phyloP scores from a whole-genome alignment of 2,888 invertebrate species.

The Plagiodera versicolora region DNA sequence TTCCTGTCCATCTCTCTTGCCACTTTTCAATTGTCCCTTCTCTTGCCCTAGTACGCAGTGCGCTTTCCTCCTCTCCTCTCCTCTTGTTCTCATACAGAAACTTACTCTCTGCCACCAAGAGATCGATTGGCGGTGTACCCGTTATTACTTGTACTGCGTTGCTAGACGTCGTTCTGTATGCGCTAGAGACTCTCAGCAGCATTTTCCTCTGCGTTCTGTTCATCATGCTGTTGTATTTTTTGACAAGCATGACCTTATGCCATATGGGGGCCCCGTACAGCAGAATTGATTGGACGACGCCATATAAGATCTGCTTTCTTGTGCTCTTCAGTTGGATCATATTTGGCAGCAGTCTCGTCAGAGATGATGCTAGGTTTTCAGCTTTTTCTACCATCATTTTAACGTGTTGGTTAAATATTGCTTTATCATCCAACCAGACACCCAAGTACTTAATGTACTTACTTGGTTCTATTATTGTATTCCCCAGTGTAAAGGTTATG shows the following conservation, averaged over 20 bases:
- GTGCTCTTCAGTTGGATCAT: neutral
- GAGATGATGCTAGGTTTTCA: neutral
- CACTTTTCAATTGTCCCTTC: neutral
- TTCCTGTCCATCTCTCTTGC: neutral
- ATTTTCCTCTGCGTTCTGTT: conserved; percentile 10
- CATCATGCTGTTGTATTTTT: conserved; percentile 12
- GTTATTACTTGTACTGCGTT: conserved; percentile 17
- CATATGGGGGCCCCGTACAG: conserved; percentile 24
- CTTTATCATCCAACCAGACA: neutral
- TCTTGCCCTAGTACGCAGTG: too few species aligned
- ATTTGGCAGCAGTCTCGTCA: conserved; percentile 16
- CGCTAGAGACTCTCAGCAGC: conserved; percentile 13
- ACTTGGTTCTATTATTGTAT: neutral
- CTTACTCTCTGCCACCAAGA: conserved; percentile 18
- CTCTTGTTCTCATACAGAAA: neutral
- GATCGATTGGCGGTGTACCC: conserved; percentile 16
- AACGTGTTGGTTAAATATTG: neutral
- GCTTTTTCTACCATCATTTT: neutral
- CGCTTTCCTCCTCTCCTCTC: neutral
- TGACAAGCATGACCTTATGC: conserved; percentile 5
- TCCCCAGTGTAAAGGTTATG: neutral
- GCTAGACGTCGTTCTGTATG: conserved; percentile 20
- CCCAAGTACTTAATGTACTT: conserved; percentile 13
- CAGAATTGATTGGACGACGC: conserved; percentile 11
- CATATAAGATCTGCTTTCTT: conserved; percentile 3